Evolutionary conservation across 1,140 invertebrate species (phyloP).

Genomic region (Conus ventricosus): DNA sequence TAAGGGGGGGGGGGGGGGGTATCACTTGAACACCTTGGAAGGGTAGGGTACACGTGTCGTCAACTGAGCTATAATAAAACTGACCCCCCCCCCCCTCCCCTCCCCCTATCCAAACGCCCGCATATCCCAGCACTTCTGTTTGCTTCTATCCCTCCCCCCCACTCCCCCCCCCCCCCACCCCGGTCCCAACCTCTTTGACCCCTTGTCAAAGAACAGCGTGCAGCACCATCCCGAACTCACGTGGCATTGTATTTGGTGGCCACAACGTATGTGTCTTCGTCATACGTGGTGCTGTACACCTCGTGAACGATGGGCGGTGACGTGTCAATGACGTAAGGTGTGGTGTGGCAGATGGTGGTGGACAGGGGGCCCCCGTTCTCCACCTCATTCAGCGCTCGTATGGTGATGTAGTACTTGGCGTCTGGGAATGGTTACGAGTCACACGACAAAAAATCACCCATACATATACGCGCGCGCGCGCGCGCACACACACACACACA

Average conservation of each 20-base stretch:
- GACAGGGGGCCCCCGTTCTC: constrained; percentile 58
- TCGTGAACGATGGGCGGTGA: constrained; percentile 53
- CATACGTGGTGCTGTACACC: constrained; percentile 56
- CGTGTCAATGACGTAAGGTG: constrained; percentile 55
- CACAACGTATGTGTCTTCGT: constrained; percentile 52
- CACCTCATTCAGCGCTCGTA: constrained; percentile 58
- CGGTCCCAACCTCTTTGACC: too few species aligned
- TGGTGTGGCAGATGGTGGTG: constrained; percentile 57
- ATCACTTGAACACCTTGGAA: too few species aligned
- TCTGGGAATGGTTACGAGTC: constrained; percentile 39
- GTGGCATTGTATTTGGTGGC: constrained; percentile 51
- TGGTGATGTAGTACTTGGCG: constrained; percentile 58
- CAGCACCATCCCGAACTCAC: constrained; percentile 24
- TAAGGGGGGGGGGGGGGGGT: too few species aligned
- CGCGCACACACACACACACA: too few species aligned
- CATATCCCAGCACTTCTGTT: too few species aligned
- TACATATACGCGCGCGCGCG: not conserved
- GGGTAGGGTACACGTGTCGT: too few species aligned
- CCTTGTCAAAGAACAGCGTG: too few species aligned
- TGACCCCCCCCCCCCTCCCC: too few species aligned
- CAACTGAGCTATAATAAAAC: too few species aligned
- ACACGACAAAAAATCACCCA: not conserved
- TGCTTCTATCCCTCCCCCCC: too few species aligned
- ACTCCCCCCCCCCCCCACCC: too few species aligned
- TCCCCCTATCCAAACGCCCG: too few species aligned